These are phyloP conservation scores for Myxocyprinus asiaticus DNA, from an alignment of 2,113 vertebrate species.

Conservation along the genomic window DNA sequence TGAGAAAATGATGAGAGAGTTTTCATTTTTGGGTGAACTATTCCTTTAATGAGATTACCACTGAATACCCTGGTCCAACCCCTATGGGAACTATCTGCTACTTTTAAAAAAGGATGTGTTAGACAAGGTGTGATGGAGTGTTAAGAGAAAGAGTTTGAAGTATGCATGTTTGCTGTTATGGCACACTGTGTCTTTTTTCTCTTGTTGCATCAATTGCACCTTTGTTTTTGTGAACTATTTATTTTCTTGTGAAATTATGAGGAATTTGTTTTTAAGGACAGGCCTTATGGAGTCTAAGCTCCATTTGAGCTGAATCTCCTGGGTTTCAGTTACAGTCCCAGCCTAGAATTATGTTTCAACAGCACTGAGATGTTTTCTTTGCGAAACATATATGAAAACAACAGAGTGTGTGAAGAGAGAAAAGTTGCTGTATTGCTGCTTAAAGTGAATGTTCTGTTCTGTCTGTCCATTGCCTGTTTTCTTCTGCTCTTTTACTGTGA, in stretches of 20 bases:
- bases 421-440: not conserved
- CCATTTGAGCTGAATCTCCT: not conserved
- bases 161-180: not conserved
- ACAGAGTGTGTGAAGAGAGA: not conserved
- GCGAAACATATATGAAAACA: conserved; percentile 16
- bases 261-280: too few relatives aligned
- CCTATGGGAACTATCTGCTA: too few relatives aligned
- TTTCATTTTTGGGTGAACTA: too few relatives aligned
- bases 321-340: not conserved
- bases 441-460: not conserved
- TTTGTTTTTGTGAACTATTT: too few relatives aligned
- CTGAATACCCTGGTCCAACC: too few relatives aligned
- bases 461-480: not conserved
- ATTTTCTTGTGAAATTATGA: too few relatives aligned
- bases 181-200: not conserved
- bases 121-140: not conserved
- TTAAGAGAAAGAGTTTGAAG: too few relatives aligned
- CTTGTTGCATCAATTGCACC: too few relatives aligned
- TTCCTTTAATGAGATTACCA: too few relatives aligned
- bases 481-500: too few relatives aligned
- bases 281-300: too few relatives aligned
- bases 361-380: conserved; percentile 3
- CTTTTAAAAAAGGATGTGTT: conserved; percentile 1
- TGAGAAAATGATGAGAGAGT: too few relatives aligned
- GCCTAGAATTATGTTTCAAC: not conserved